Evolutionary conservation across 2,888 invertebrate genomes (phyloP), one percentile per base, ranked within the genome.

Genomic region (Ophioninae sp.): DNA sequence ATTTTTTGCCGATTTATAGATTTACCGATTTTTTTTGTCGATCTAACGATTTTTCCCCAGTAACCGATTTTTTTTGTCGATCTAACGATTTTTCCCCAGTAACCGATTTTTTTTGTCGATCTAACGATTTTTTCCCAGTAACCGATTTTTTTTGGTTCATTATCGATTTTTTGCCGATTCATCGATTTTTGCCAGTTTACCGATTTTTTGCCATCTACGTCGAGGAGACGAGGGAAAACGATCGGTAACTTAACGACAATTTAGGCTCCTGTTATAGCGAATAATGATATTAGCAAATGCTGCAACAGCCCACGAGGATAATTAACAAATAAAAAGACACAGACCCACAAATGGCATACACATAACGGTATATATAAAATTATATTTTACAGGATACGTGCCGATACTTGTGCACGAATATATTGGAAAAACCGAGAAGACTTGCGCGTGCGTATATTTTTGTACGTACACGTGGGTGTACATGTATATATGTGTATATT

Each of bases 381-480:
- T 88, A 89, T 89, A 89, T 88, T 89, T 89, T 89, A 89, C 88
- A 89, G 86, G 82, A 87, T 78, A 84, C 79, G 86, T 85, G 87
- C 82, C 82, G 85, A 89, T 88, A 88, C 85, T 87, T 87, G 86
- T 87, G 86, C 86, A 87, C 84, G 68, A 77, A 85, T 86, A 82
- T 85, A 85, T 85, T 81, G 78, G 39, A 79, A 84, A 71, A 79
- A 63, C 68, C 72, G 67, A 83, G 51, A 78, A 30, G 37, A 80
- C 72, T 76, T n/a, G 61, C 65, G 22, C 67, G 85, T 79, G 83
- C 80, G 82, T 73, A 85, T 64, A 76, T 41, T 73, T 41, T 81
- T 59, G 65, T 23, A 79, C 69, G 82, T 23, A 78, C 37, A 69
- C 44, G 44, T 13, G 10, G 44, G 44, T 59, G 56, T 71, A 67